phyloP scores from a whole-genome alignment of 2,797 vertebrate genomes.

The Emys orbicularis region DNA sequence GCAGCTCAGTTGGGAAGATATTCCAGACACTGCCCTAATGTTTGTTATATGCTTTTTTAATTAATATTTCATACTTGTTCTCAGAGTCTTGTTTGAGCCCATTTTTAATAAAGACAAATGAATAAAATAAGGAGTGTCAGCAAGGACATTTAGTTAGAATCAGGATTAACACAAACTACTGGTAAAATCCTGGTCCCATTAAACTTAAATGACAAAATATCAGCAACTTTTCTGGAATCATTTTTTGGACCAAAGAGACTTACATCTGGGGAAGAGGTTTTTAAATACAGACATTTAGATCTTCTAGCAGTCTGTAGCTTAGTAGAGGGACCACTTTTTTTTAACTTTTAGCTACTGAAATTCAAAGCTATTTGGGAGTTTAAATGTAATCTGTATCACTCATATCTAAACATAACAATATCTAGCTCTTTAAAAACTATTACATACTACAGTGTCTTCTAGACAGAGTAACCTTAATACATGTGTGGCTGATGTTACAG shows the following conservation, averaged over 20 bases:
- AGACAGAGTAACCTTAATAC: rapidly evolving
- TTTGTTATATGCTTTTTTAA: background rate
- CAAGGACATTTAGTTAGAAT: slow-evolving; percentile 6
- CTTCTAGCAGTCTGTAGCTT: background rate
- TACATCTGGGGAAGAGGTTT: background rate
- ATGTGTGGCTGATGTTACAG: background rate
- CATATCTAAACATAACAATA: background rate
- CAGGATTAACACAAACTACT: background rate
- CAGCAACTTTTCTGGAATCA: too few species aligned
- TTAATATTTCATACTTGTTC: background rate
- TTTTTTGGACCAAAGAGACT: background rate
- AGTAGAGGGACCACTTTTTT: background rate
- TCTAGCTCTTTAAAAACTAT: background rate
- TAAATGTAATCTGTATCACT: background rate
- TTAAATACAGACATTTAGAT: background rate
- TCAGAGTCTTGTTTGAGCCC: background rate
- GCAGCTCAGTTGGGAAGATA: background rate
- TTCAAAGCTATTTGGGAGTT: rapidly evolving
- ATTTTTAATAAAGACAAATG: slow-evolving; percentile 38
- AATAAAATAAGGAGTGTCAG: slow-evolving; percentile 28
- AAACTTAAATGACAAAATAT: background rate
- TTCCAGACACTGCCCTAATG: background rate
- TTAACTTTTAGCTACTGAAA: background rate
- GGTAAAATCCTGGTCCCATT: slow-evolving; percentile 14
- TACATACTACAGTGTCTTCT: background rate